Evolutionary conservation across 2,113 vertebrate genomes (phyloP).

Genomic region (Sus scrofa): T2T-Sscrofa CM000817.6:81546501-81547000

Average conservation of each 20-base stretch:
- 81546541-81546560: not conserved
- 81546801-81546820: not conserved
- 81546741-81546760: fast-evolving
- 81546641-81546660: not conserved
- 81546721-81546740: not conserved
- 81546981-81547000: not conserved
- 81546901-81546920: not conserved
- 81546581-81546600: too few species aligned
- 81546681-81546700: fast-evolving
- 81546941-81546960: not conserved
- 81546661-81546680: not conserved
- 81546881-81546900: not conserved
- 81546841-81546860: fast-evolving
- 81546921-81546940: not conserved
- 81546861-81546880: too few species aligned
- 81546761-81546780: fast-evolving
- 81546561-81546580: not conserved
- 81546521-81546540: too few species aligned
- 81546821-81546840: not conserved
- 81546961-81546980: slow-evolving; percentile 11
- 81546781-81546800: fast-evolving
- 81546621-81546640: not conserved
- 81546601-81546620: too few species aligned
- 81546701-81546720: fast-evolving
- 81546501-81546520: too few species aligned